Evolutionary conservation across 2,888 invertebrate genomes (phyloP), one percentile per base, ranked within the genome.

Genomic region (Myopa tessellatipennis): DNA sequence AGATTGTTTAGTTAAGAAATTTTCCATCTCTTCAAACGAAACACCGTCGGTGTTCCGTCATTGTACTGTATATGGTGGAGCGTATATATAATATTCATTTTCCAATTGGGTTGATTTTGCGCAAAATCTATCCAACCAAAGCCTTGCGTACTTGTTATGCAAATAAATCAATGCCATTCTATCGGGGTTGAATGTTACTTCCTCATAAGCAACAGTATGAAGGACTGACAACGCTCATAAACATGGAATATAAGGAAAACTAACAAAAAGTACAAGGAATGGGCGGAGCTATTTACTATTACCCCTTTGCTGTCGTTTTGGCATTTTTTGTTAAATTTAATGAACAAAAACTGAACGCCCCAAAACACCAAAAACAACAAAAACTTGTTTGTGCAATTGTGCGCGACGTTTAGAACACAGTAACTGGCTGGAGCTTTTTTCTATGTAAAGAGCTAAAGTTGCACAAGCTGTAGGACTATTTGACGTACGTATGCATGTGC

Each of bases 251-350:
- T 78, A 80, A 78, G 79, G 81, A 77, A 81, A 81, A 79, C 79
- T 82, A 82, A 84, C 85, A 85, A 83, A 83, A 87, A 87, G 85
- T 86, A 84, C 85, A 84, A 83, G 83, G 86, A 87, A 86, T 86
- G 87, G 88, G 88, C 88, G 88, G 88, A 88, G 88, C 85, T 84
- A 86, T 81, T 80, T 80, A 81, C 77, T 79, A 82, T 83, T 82
- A 76, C 77, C 74, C 50, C 60, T 68, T 61, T 61, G 58, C 70
- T 78, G 63, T 72, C 71, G 68, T 78, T 70, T 52, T 72, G 34
- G 65, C 65, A 61, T 72, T 10, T 61, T 12, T 78, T 61, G 65
- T 63, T 61, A 67, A 75, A 67, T 77, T 82, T 78, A 79, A 81
- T 79, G 71, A 78, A 79, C 83, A 83, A 83, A 85, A 84, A 85